Evolutionary conservation across 2,113 vertebrate species (phyloP).

Genomic region (Pelodiscus sinensis): DNA sequence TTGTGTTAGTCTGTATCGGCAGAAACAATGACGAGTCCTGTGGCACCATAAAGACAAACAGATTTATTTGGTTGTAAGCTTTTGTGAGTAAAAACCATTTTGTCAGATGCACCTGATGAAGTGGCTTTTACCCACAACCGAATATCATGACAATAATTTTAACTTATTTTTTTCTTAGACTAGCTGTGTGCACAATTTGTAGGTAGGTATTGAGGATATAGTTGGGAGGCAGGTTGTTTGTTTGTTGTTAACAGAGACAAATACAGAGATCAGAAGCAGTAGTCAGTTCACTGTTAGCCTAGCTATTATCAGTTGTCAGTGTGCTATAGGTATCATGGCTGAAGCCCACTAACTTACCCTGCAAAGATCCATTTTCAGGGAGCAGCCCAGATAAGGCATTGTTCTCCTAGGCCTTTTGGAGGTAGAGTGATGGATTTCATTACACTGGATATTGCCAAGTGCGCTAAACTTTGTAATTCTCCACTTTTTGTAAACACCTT

Average conservation of each 20-base stretch:
- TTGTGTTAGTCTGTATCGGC: too few relatives aligned
- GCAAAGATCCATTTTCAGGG: background rate
- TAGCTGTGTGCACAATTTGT: too few relatives aligned
- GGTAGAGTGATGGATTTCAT: background rate
- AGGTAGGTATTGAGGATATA: too few relatives aligned
- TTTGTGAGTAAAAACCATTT: too few relatives aligned
- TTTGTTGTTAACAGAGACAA: background rate
- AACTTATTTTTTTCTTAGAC: background rate
- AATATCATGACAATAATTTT: background rate
- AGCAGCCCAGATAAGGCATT: background rate
- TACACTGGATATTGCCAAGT: background rate
- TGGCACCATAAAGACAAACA: too few relatives aligned
- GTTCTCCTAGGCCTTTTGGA: background rate
- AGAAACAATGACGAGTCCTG: too few relatives aligned
- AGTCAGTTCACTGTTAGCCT: background rate
- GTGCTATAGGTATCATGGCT: background rate
- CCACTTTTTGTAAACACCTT: background rate
- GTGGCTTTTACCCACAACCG: background rate
- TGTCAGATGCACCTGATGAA: too few relatives aligned
- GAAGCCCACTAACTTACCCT: background rate
- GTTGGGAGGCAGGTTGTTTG: too few relatives aligned
- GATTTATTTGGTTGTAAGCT: too few relatives aligned
- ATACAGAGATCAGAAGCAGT: background rate
- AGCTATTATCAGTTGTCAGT: background rate
- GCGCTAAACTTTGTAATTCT: background rate